A percentile compares a stretch with the other conserved stretches of the same genome.
Evolutionary conservation across 2,113 vertebrate genomes (phyloP).

Genomic region (Myanophis thanlyinensis): DNA sequence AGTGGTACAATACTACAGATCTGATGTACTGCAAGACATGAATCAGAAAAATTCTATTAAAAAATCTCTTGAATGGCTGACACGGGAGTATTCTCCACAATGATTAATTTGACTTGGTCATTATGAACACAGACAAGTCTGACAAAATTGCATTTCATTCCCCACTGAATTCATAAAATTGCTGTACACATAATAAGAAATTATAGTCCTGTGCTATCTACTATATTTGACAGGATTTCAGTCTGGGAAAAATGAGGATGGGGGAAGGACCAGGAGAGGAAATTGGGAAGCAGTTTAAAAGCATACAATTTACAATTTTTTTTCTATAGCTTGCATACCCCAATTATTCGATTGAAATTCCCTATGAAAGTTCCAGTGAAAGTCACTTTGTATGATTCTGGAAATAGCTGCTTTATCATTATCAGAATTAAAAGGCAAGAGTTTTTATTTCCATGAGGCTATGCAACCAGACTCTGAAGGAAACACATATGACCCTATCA

Average conservation of each 20-base stretch:
- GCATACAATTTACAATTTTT: conserved; percentile 54
- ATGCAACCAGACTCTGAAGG: neutral
- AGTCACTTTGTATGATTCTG: conserved; percentile 34
- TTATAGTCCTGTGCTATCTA: conserved; percentile 57
- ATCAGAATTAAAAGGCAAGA: neutral
- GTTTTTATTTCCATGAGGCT: neutral
- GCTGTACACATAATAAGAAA: conserved; percentile 62
- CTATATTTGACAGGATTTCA: conserved; percentile 58
- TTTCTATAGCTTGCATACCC: conserved; percentile 40
- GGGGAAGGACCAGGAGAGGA: neutral
- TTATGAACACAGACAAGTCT: conserved; percentile 92
- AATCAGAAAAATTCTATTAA: conserved; percentile 99
- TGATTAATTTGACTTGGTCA: conserved; percentile 96
- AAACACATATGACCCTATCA: neutral
- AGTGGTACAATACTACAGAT: conserved; percentile 85
- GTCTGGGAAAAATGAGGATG: conserved; percentile 37
- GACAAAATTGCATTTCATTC: conserved; percentile 94
- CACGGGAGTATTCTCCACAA: conserved; percentile 91
- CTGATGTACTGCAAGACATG: conserved; percentile 86
- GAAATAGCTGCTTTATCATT: neutral
- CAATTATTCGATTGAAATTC: conserved; percentile 41
- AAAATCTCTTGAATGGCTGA: conserved; percentile 89
- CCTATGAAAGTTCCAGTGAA: conserved; percentile 18
- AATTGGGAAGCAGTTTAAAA: conserved; percentile 47
- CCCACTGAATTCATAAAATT: conserved; percentile 81